Base-by-base conservation (phyloP, 2,797 vertebrate genomes). In the Avahi laniger region DNA sequence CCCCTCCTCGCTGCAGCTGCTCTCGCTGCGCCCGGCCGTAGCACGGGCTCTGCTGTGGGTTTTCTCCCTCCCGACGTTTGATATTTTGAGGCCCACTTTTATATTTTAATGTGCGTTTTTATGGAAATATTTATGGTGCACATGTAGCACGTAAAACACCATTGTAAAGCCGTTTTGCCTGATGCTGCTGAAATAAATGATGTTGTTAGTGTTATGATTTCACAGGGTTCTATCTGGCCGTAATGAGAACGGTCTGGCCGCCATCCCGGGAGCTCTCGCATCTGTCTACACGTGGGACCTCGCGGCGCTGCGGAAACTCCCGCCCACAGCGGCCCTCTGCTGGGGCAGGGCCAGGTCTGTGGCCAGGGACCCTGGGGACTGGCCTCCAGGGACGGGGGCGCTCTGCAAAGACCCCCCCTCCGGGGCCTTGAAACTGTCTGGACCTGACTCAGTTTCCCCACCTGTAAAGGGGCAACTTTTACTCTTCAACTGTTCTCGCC, bases 111-210 rank as follows among this genome's bases (percentile, higher is more conserved):
- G 95, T 96, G n/a, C 79, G 96, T 97, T 98, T 99, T 98, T 98
- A 98, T 98, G 98, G 98, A 98, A 98, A 98, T 98, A 98, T 98
- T 98, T 98, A 98, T 94, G 96, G 98, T 0, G 91, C 98, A 98
- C 98, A 98, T 98, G 98, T 96, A 97, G 97, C 97, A 7, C 83
- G 97, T 99, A 99, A 99, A 98, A 98, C 98, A 89, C 94, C 88
- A 84, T 94, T 94, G 97, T 98, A 98, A 98, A 98, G 98, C 94
- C 73, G 75, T 94, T 98, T 93, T 97, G 96, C 97, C 96, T 98
- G 67, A 79, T 38, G 97, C 98, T 96, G 98, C 97, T 97, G 98
- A 98, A 98, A 97, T 98, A 98, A 98, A 98, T 93, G 98, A 97
- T 97, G 98, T 95, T 98, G 97, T 98, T 98, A 98, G 97, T 97